Conservation (phyloP, 2,113 vertebrate species). For the Oxygymnocypris stewartii region DNA sequence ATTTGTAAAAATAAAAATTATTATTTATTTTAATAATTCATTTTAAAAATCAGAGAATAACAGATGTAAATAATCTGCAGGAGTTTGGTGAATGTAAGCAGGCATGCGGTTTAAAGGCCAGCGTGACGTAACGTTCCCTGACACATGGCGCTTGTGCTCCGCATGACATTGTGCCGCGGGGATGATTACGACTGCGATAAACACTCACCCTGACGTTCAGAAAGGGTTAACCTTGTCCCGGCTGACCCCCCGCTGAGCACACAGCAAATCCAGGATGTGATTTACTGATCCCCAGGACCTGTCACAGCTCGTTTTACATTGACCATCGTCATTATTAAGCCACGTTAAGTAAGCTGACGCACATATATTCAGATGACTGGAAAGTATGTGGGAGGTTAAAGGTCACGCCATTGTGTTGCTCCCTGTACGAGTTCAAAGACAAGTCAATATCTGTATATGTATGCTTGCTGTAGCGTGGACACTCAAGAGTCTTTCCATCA, state of each 20-base stretch:
- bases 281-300: constrained; percentile 21
- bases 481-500: not conserved
- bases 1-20: no score
- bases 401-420: not conserved
- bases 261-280: constrained; percentile 38
- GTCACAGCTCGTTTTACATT: not conserved
- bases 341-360: not conserved
- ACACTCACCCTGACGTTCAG: not conserved
- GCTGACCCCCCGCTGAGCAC: not conserved
- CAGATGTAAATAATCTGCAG: not conserved
- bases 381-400: not conserved
- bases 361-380: not conserved
- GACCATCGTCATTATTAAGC: not conserved
- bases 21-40: no score
- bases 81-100: not conserved
- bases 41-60: no score
- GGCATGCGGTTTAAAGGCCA: not conserved
- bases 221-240: constrained; percentile 36
- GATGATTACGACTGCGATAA: constrained; percentile 19
- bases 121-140: constrained; percentile 4
- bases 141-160: not conserved
- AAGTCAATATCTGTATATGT: not conserved
- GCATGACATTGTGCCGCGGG: constrained; percentile 16
- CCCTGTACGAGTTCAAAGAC: not conserved
- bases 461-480: constrained; percentile 12